These are phyloP conservation scores for Oryzias sinensis DNA, from an alignment of 2,797 vertebrate genomes.

Conservation along the genomic window DNA sequence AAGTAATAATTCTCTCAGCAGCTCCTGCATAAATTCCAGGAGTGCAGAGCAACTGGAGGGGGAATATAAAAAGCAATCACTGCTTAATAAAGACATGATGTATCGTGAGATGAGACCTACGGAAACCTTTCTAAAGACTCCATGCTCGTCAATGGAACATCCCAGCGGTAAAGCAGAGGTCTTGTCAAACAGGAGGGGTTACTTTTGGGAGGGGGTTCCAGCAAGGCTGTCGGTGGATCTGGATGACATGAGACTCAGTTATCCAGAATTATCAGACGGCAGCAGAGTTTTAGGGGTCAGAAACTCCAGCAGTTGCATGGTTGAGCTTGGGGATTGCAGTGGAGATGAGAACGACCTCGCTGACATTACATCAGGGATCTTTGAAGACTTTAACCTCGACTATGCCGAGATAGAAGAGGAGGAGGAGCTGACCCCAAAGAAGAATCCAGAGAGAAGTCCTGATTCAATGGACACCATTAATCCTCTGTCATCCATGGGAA, in stretches of 20 bases:
- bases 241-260: constrained; percentile 61
- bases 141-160: constrained; percentile 51
- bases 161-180: constrained; percentile 33
- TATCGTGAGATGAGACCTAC: constrained; percentile 71
- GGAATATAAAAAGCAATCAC: constrained; percentile 37
- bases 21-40: constrained; percentile 32
- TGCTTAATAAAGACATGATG: constrained; percentile 46
- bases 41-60: constrained; percentile 32
- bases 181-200: constrained; percentile 46
- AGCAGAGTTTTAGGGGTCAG: constrained; percentile 47
- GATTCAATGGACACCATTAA: constrained; percentile 82
- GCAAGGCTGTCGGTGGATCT: constrained; percentile 39
- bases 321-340: constrained; percentile 77
- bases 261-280: constrained; percentile 64
- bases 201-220: constrained; percentile 55
- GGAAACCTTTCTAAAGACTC: constrained; percentile 43
- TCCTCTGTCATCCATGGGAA: constrained; percentile 78
- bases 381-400: constrained; percentile 82
- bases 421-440: constrained; percentile 75
- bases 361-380: constrained; percentile 82
- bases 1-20: constrained; percentile 38
- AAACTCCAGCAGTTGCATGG: constrained; percentile 68
- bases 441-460: constrained; percentile 78
- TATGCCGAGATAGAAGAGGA: constrained; percentile 71
- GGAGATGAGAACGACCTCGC: constrained; percentile 83